These are phyloP conservation scores for Amphimedon queenslandica DNA, from an alignment of 37 sponge, comb jelly and placozoan species.

Conservation along the genomic window DNA sequence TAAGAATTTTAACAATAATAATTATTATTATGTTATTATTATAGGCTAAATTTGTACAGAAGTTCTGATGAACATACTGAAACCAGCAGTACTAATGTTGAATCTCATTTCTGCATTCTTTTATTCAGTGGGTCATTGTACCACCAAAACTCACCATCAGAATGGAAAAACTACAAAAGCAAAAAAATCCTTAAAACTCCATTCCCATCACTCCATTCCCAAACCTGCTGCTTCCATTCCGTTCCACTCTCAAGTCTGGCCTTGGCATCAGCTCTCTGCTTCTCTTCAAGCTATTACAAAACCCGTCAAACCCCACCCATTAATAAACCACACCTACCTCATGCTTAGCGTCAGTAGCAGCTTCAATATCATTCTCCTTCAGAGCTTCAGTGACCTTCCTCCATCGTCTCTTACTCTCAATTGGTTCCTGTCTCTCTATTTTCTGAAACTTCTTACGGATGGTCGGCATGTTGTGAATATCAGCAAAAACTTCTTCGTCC, in stretches of 20 bases:
- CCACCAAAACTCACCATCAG: conserved; percentile 64
- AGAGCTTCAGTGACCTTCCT: conserved; percentile 78
- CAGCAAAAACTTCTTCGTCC: conserved; percentile 79
- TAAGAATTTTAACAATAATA: no score
- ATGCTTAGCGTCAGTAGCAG: conserved; percentile 90
- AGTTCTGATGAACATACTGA: no score
- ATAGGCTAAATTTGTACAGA: no score
- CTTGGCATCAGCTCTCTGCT: conserved; percentile 74
- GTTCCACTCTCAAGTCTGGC: conserved; percentile 74
- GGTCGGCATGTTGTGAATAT: conserved; percentile 69
- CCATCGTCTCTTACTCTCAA: conserved; percentile 85
- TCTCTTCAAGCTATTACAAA: conserved; percentile 75
- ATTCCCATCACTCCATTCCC: not conserved
- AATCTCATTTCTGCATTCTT: not conserved
- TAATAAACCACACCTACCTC: conserved; percentile 29
- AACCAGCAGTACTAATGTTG: no score
- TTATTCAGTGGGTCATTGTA: conserved; percentile 47
- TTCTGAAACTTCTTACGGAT: conserved; percentile 83
- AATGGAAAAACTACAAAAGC: conserved; percentile 49
- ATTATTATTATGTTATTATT: no score
- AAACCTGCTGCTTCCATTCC: conserved; percentile 76
- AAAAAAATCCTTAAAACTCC: not conserved
- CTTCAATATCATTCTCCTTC: conserved; percentile 50
- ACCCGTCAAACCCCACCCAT: conserved; percentile 5
- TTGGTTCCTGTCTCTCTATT: conserved; percentile 57